Conservation (phyloP, 64 coral and sea anemone species). For the Montipora capricornis region DNA sequence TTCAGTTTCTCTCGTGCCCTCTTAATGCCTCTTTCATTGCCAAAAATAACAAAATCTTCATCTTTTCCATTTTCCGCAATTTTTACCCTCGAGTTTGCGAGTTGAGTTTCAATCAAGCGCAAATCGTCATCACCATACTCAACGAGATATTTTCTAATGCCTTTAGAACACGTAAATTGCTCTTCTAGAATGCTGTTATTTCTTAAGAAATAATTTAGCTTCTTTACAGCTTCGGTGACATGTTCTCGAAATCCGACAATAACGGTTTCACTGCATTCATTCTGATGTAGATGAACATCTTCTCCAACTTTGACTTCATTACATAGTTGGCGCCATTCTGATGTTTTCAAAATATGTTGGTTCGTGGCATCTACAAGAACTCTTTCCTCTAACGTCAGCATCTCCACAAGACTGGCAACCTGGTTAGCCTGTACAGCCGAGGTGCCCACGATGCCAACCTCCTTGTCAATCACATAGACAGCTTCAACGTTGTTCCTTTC, state of each 20-base stretch:
- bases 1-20: neutral
- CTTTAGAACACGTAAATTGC: neutral
- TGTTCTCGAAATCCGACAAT: conserved; percentile 59
- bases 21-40: conserved; percentile 42
- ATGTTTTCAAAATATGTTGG: conserved; percentile 27
- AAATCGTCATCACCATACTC: conserved; percentile 43
- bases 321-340: conserved; percentile 47
- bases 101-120: conserved; percentile 21
- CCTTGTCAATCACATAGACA: conserved; percentile 50
- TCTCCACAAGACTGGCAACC: conserved; percentile 24
- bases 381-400: conserved; percentile 63
- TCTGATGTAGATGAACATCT: conserved; percentile 11
- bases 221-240: conserved; percentile 41
- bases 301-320: conserved; percentile 13
- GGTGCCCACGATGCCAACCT: conserved; percentile 38
- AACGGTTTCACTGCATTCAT: conserved; percentile 60
- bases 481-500: conserved; percentile 51
- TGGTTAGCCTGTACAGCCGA: conserved; percentile 51
- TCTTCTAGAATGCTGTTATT: conserved; percentile 28
- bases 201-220: conserved; percentile 33
- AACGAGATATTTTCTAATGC: conserved; percentile 26
- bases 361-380: conserved; percentile 50
- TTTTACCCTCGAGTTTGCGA: conserved; percentile 28
- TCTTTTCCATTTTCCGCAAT: neutral
- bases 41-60: conserved; percentile 59